These are phyloP conservation scores for Sycophaga agraensis DNA, from an alignment of 1,140 invertebrate species.

Conservation along the genomic window DNA sequence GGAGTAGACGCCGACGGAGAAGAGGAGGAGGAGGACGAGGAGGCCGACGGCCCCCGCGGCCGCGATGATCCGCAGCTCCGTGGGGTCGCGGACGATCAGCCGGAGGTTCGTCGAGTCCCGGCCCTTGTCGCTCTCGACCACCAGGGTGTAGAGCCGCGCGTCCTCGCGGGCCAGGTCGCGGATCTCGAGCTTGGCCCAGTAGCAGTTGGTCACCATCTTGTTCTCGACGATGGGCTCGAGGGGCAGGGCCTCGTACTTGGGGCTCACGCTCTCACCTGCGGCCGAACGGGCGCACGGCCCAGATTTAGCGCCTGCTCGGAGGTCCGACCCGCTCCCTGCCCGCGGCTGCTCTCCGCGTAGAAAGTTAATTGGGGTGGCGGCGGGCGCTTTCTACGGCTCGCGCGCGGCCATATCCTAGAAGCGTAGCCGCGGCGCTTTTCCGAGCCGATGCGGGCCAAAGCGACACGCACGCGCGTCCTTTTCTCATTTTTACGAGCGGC, in stretches of 20 bases:
- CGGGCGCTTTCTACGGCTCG: too few species aligned
- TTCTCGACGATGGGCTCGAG: slow-evolving; percentile 51
- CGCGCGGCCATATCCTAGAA: too few species aligned
- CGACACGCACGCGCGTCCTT: too few species aligned
- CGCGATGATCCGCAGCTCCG: slow-evolving; percentile 49
- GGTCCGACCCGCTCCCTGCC: too few species aligned
- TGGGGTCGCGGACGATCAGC: slow-evolving; percentile 48
- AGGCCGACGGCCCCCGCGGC: slow-evolving; percentile 46
- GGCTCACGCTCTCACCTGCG: slow-evolving; percentile 49
- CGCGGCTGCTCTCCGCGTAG: too few species aligned
- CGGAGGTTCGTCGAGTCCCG: slow-evolving; percentile 51
- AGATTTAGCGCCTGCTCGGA: too few species aligned
- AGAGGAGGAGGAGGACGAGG: slow-evolving; percentile 46
- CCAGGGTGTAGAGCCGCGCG: slow-evolving; percentile 48
- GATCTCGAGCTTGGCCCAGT: slow-evolving; percentile 54
- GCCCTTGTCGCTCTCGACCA: slow-evolving; percentile 53
- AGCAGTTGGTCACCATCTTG: slow-evolving; percentile 51
- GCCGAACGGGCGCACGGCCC: too few species aligned
- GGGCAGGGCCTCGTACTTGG: slow-evolving; percentile 52
- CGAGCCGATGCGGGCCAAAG: too few species aligned
- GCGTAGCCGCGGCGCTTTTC: too few species aligned
- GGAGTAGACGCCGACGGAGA: slow-evolving; percentile 43
- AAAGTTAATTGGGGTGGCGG: too few species aligned
- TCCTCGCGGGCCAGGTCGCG: slow-evolving; percentile 52
- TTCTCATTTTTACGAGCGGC: too few species aligned